Percentiles rank a stretch among this genome's conserved stretches.
These are phyloP conservation scores for Galerucella calmariensis DNA, from an alignment of 2,888 invertebrate genomes.

Conservation along the genomic window DNA sequence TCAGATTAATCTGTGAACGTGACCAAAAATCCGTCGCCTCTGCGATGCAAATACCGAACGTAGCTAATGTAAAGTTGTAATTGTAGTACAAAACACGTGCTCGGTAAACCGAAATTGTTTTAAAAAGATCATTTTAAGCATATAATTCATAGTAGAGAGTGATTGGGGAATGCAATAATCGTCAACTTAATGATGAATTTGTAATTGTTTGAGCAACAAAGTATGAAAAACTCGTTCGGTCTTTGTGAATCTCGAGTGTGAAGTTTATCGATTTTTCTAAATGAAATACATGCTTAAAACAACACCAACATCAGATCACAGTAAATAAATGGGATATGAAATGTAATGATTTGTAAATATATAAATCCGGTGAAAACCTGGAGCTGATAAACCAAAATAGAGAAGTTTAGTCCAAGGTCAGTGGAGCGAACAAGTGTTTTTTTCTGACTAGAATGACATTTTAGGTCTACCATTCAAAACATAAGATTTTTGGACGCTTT, in stretches of 20 bases:
- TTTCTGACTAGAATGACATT: too few relatives aligned
- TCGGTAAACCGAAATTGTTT: neutral
- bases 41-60: too few relatives aligned
- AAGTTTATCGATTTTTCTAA: neutral
- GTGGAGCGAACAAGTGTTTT: too few relatives aligned
- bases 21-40: too few relatives aligned
- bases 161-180: neutral
- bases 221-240: neutral
- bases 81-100: neutral
- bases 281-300: constrained; percentile 3
- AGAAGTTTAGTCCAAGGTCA: too few relatives aligned
- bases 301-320: neutral
- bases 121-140: neutral
- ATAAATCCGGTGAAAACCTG: neutral
- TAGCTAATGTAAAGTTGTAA: too few relatives aligned
- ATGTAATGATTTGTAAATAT: neutral
- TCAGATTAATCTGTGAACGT: too few relatives aligned
- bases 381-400: neutral
- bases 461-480: too few relatives aligned
- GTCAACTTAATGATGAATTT: neutral
- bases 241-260: neutral
- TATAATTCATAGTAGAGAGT: neutral
- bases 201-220: neutral
- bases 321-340: constrained; percentile 1
- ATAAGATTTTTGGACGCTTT: too few relatives aligned